Evolutionary conservation across 2,888 invertebrate genomes (phyloP).

Genomic region (Yponomeuta plumbellus): DNA sequence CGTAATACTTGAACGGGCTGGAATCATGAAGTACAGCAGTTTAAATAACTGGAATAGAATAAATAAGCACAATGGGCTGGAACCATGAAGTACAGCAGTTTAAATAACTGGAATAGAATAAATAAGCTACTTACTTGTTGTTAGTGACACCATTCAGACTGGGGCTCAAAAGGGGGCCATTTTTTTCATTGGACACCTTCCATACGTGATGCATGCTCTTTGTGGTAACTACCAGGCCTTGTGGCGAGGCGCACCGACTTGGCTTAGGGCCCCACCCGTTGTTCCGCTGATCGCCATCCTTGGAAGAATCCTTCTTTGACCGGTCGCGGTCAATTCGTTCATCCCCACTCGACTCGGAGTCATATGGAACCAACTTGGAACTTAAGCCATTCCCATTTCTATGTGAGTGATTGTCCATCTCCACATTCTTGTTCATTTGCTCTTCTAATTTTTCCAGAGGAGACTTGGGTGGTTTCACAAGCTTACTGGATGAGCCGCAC

Average conservation of each 20-base stretch:
- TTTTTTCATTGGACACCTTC: conserved; percentile 62
- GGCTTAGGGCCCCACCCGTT: conserved; percentile 44
- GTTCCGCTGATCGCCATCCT: conserved; percentile 23
- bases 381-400: conserved; percentile 34
- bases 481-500: conserved; percentile 43
- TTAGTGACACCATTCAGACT: conserved; percentile 68
- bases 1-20: too few relatives aligned
- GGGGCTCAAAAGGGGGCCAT: conserved; percentile 61
- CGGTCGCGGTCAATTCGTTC: conserved; percentile 42
- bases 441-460: conserved; percentile 65
- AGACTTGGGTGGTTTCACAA: conserved; percentile 54
- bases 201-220: conserved; percentile 61
- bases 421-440: conserved; percentile 59
- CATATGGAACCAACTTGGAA: conserved; percentile 76
- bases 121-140: conserved; percentile 50
- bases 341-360: conserved; percentile 75
- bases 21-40: too few relatives aligned
- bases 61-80: too few relatives aligned
- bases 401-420: conserved; percentile 38
- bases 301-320: conserved; percentile 26
- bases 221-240: conserved; percentile 50
- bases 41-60: too few relatives aligned
- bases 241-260: conserved; percentile 51
- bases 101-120: background rate
- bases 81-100: too few relatives aligned